phyloP scores from a whole-genome alignment of 35 echinoderm and acorn worm genomes.

The Chiridota heheva region DNA sequence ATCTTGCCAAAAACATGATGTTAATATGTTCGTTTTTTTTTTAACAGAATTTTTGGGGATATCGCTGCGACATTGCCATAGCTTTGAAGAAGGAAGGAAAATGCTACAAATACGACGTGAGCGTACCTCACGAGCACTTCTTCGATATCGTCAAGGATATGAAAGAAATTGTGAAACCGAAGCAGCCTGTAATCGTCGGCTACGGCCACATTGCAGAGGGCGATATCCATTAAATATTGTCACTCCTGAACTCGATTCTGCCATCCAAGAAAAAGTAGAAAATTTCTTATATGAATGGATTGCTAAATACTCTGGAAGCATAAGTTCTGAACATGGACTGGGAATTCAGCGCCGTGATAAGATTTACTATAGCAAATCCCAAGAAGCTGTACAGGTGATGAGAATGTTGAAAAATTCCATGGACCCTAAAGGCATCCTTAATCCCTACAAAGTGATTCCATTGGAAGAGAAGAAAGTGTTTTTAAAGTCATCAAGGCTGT shows the following conservation, averaged over 20 bases:
- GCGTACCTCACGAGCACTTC: conserved; percentile 53
- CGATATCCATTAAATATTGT: conserved; percentile 81
- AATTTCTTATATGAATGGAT: conserved; percentile 73
- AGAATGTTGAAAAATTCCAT: conserved; percentile 52
- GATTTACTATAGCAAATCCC: conserved; percentile 70
- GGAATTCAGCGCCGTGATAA: conserved; percentile 80
- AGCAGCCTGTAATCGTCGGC: conserved; percentile 45
- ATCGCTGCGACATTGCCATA: conserved; percentile 72
- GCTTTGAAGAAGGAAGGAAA: conserved; percentile 54
- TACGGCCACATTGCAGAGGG: conserved; percentile 94
- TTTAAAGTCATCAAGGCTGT: no score
- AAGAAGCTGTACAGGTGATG: conserved; percentile 66
- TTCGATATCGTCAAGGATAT: conserved; percentile 58
- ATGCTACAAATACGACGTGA: conserved; percentile 92
- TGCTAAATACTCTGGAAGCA: conserved; percentile 54
- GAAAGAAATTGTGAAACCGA: conserved; percentile 30
- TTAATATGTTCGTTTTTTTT: no score
- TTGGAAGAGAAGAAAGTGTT: no score
- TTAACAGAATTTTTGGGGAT: conserved; percentile 69
- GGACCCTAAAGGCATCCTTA: conserved; percentile 88
- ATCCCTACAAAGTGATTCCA: conserved; percentile 81
- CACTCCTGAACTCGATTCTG: conserved; percentile 20
- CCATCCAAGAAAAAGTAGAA: conserved; percentile 60
- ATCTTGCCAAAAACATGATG: no score
- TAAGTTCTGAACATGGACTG: conserved; percentile 91